These are phyloP conservation scores for Clusia tigrina DNA, from an alignment of 2,888 invertebrate species.

Conservation along the genomic window DNA sequence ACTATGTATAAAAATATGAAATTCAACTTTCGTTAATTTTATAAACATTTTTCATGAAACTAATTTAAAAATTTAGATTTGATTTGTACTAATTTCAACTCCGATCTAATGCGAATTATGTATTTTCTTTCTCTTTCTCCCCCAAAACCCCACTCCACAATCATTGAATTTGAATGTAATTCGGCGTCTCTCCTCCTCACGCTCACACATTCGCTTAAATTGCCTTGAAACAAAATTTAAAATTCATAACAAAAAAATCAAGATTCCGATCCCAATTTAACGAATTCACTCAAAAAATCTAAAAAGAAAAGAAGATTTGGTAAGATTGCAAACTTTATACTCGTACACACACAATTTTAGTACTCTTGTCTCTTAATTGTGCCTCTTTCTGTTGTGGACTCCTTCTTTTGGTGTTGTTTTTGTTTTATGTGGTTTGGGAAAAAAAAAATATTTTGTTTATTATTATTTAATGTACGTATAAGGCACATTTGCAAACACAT, in stretches of 20 bases:
- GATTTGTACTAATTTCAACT: conserved; percentile 20
- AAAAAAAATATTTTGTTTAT: no score
- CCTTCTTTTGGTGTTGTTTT: conserved; percentile 8
- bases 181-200: conserved; percentile 21
- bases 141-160: conserved; percentile 10
- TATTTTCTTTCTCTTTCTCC: conserved; percentile 42
- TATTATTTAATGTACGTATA: no score
- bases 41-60: background rate
- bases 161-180: conserved; percentile 19
- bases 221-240: conserved; percentile 10
- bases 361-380: conserved; percentile 25
- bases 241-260: conserved; percentile 14
- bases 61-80: background rate
- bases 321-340: conserved; percentile 51
- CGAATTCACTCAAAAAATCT: conserved; percentile 64
- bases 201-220: conserved; percentile 28
- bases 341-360: conserved; percentile 14
- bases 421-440: conserved; percentile 29
- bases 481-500: no score
- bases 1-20: background rate
- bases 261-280: conserved; percentile 62
- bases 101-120: conserved; percentile 34
- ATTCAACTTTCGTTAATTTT: background rate
- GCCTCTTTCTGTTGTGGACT: no score
- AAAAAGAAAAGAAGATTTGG: conserved; percentile 65